Conservation (phyloP, 2,113 vertebrate species). For the Dromiciops gliroides region DNA sequence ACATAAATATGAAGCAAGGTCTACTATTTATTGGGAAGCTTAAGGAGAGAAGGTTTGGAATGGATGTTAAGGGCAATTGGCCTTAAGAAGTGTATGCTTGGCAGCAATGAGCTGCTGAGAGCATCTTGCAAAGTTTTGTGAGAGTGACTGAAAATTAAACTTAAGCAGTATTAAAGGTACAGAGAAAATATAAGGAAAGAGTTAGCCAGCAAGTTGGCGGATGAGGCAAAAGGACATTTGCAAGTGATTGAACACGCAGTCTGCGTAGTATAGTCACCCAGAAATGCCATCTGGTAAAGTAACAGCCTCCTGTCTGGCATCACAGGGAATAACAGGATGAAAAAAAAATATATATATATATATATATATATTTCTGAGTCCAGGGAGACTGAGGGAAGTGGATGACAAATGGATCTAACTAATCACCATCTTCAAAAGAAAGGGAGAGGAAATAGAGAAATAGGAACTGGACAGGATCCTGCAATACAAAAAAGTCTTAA, state of each 20-base stretch:
- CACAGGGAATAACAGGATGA: constrained; percentile 20
- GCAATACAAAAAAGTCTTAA: too few relatives aligned
- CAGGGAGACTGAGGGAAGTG: constrained; percentile 39
- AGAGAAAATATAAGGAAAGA: background rate
- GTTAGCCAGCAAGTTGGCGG: constrained; percentile 28
- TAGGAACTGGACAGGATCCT: constrained; percentile 60
- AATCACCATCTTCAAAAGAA: constrained; percentile 16
- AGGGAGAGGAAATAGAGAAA: constrained; percentile 36
- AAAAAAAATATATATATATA: background rate
- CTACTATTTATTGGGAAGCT: background rate
- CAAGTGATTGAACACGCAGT: background rate
- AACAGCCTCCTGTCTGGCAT: constrained; percentile 40
- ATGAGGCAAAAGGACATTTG: constrained; percentile 1
- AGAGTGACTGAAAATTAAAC: background rate
- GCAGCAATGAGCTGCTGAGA: background rate
- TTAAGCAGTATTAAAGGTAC: background rate
- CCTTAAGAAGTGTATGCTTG: background rate
- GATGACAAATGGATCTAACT: constrained; percentile 30
- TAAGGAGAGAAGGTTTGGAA: background rate
- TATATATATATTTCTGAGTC: background rate
- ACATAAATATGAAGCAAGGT: background rate
- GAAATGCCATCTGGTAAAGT: constrained; percentile 52
- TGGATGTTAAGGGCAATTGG: background rate
- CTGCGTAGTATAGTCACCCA: constrained; percentile 36
- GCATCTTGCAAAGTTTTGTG: background rate